phyloP scores from a whole-genome alignment of 2,888 invertebrate species.

The Acleris laterana region DNA sequence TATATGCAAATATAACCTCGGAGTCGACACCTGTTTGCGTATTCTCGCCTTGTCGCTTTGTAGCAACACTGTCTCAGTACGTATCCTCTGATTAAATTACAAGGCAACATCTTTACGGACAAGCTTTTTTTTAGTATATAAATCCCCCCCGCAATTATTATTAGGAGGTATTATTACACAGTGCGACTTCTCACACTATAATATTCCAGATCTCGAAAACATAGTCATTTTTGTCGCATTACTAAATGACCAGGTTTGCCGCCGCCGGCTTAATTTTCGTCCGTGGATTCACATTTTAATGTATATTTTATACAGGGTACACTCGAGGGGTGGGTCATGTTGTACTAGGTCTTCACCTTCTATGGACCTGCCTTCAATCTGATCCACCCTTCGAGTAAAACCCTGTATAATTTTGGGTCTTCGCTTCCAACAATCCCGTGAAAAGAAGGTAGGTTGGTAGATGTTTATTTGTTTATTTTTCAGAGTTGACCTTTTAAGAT shows the following conservation, averaged over 20 bases:
- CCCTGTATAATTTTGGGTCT: slow-evolving; percentile 3
- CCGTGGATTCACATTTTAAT: slow-evolving; percentile 14
- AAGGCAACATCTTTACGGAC: slow-evolving; percentile 49
- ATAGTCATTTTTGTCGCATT: slow-evolving; percentile 22
- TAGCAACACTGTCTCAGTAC: slow-evolving; percentile 73
- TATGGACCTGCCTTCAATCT: no score
- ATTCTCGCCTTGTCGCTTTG: slow-evolving; percentile 79
- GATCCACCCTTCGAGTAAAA: not conserved
- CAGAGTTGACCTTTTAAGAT: not conserved
- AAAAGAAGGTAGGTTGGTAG: not conserved
- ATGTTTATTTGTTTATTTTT: slow-evolving; percentile 1
- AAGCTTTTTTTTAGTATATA: slow-evolving; percentile 45
- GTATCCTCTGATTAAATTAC: slow-evolving; percentile 71
- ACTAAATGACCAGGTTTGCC: slow-evolving; percentile 14
- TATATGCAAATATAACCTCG: slow-evolving; percentile 84
- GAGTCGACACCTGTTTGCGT: slow-evolving; percentile 84
- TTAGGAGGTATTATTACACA: slow-evolving; percentile 1
- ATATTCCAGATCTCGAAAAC: slow-evolving; percentile 13
- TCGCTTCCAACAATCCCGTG: not conserved
- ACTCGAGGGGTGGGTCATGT: not conserved
- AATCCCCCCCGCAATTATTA: slow-evolving; percentile 7
- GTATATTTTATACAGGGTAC: not conserved
- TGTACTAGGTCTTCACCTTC: no score
- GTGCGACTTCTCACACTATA: not conserved
- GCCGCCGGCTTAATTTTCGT: slow-evolving; percentile 6